phyloP scores from a whole-genome alignment of 1,140 invertebrate genomes.

The Ostrea denselamellosa region DNA sequence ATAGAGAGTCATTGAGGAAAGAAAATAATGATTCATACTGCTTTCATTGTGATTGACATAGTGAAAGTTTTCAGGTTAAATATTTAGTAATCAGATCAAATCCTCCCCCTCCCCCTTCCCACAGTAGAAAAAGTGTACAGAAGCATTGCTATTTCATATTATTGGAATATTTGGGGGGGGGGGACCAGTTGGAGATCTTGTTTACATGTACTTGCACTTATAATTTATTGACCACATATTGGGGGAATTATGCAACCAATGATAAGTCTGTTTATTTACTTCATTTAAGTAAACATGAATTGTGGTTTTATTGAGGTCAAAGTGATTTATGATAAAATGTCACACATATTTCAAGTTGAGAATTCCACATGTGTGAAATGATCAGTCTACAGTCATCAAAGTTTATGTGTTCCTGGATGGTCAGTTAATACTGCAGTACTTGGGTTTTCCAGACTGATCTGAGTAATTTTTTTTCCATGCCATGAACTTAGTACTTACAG shows the following conservation, averaged over 20 bases:
- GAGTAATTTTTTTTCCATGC: too few relatives aligned
- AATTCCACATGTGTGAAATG: too few relatives aligned
- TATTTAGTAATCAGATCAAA: background rate
- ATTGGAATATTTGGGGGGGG: background rate
- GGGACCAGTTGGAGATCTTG: background rate
- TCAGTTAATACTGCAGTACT: too few relatives aligned
- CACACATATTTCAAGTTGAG: background rate
- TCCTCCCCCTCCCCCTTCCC: too few relatives aligned
- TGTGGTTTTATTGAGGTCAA: background rate
- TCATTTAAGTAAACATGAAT: slow-evolving; percentile 15
- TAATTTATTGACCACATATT: background rate
- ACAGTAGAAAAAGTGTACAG: background rate
- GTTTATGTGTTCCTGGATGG: too few relatives aligned
- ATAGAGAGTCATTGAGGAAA: background rate
- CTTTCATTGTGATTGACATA: background rate
- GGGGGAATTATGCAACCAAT: background rate
- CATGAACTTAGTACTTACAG: too few relatives aligned
- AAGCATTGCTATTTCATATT: background rate
- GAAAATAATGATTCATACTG: background rate
- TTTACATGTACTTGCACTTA: background rate
- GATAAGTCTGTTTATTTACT: slow-evolving; percentile 19
- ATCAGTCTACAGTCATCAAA: too few relatives aligned
- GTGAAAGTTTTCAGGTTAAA: background rate
- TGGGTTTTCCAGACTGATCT: too few relatives aligned
- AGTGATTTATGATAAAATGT: background rate